These are phyloP conservation scores for Pogonognathellus flavescens DNA, from an alignment of 1,140 invertebrate genomes.

Conservation along the genomic window DNA sequence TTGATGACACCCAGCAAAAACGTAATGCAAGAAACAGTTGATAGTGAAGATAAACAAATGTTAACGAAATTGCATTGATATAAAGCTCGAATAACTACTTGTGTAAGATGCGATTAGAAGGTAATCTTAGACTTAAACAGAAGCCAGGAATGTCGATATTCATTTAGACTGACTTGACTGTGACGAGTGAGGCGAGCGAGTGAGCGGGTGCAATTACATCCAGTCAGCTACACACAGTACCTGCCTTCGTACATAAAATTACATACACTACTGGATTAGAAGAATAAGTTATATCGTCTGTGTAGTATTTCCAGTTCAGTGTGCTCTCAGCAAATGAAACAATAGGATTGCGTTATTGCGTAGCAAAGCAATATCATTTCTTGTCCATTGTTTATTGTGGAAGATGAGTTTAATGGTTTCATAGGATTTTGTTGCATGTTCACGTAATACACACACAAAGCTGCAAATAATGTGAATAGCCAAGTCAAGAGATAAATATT, in stretches of 20 bases:
- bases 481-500: constrained; percentile 28
- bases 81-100: not conserved
- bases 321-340: constrained; percentile 17
- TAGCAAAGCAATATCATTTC: constrained; percentile 19
- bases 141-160: constrained; percentile 34
- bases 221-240: not conserved
- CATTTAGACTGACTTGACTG: not conserved
- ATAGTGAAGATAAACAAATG: constrained; percentile 1
- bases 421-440: not conserved
- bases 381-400: not conserved
- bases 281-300: no score
- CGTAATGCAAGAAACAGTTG: constrained; percentile 12
- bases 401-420: constrained; percentile 29
- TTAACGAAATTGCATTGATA: not conserved
- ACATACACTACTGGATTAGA: not conserved
- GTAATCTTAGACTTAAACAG: not conserved
- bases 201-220: constrained; percentile 10
- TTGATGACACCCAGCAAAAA: constrained; percentile 15
- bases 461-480: constrained; percentile 35
- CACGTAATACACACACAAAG: not conserved
- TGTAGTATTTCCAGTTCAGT: not conserved
- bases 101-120: not conserved
- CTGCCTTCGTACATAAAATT: not conserved
- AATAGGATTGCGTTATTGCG: not conserved
- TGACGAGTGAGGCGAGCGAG: no score